These are phyloP conservation scores for Gymnothorax javanicus DNA, from an alignment of 2,797 vertebrate genomes.

Conservation along the genomic window DNA sequence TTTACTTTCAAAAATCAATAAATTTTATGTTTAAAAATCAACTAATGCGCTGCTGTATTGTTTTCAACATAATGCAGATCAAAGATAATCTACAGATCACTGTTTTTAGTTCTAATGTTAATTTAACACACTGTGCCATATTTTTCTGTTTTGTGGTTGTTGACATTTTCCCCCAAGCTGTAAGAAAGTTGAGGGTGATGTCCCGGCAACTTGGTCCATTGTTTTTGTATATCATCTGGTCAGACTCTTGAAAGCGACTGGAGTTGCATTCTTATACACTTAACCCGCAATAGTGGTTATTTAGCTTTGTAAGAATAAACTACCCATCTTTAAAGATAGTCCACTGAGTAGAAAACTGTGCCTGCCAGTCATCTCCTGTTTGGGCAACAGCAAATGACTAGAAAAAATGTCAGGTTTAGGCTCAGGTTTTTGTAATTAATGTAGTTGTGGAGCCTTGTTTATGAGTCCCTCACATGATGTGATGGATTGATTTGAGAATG, in stretches of 20 bases:
- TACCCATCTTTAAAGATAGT: neutral
- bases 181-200: no score
- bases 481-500: constrained; percentile 1
- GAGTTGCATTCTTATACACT: neutral
- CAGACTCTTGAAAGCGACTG: neutral
- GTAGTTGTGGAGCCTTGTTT: neutral
- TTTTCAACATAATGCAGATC: no score
- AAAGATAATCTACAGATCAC: no score
- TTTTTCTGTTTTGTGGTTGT: no score
- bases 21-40: no score
- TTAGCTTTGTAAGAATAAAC: neutral
- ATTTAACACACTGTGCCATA: no score
- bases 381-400: neutral
- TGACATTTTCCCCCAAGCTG: no score
- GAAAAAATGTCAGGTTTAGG: neutral
- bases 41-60: no score
- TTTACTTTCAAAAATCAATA: no score
- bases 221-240: neutral
- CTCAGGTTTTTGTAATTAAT: neutral
- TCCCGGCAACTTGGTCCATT: no score
- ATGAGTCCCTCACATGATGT: neutral
- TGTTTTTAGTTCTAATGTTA: no score
- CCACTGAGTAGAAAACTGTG: neutral
- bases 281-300: neutral
- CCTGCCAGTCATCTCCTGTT: neutral